These are phyloP conservation scores for Chloroclystis v-ata DNA, from an alignment of 2,888 invertebrate genomes.

Conservation along the genomic window DNA sequence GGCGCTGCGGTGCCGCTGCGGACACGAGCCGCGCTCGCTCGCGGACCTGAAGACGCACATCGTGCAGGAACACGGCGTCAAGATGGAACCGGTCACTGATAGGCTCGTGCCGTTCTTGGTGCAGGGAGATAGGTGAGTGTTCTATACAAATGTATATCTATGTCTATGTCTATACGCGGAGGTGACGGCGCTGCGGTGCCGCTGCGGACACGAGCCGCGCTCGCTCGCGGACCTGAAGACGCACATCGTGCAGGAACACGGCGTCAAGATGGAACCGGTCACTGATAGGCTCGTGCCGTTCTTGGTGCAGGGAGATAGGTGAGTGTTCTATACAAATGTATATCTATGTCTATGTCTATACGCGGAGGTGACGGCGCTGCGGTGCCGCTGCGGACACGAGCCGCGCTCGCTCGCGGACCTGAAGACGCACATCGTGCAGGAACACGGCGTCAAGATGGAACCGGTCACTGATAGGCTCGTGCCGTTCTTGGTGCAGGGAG, in stretches of 20 bases:
- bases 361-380: constrained; percentile 54
- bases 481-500: constrained; percentile 41
- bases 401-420: constrained; percentile 45
- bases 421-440: constrained; percentile 46
- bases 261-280: constrained; percentile 13
- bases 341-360: too few relatives aligned
- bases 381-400: constrained; percentile 48
- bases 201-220: constrained; percentile 40
- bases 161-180: too few relatives aligned
- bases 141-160: neutral
- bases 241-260: constrained; percentile 48
- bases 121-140: neutral
- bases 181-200: constrained; percentile 51
- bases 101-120: constrained; percentile 55
- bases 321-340: neutral
- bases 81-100: constrained; percentile 32
- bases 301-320: constrained; percentile 20
- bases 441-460: constrained; percentile 34
- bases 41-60: constrained; percentile 54
- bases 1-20: constrained; percentile 55
- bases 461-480: constrained; percentile 48
- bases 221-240: constrained; percentile 50
- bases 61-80: constrained; percentile 37
- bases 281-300: constrained; percentile 60
- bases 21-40: constrained; percentile 35